These are phyloP conservation scores for Folsomia manolachei DNA, from an alignment of 2,888 invertebrate genomes.

Conservation along the genomic window DNA sequence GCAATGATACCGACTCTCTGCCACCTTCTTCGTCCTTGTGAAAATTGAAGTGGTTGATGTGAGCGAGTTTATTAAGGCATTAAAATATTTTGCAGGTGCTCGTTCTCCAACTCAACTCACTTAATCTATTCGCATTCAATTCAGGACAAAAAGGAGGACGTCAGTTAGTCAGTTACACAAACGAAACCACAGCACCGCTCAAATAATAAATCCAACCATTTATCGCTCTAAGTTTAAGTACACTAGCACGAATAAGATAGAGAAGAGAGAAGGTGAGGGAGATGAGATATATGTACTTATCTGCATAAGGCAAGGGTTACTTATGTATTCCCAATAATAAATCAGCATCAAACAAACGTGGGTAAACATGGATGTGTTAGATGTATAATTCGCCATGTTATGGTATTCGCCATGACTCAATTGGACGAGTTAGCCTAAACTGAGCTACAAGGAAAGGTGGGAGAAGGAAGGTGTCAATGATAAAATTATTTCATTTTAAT, in stretches of 20 bases:
- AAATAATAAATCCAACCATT: background rate
- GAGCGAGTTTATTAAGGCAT: background rate
- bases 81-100: constrained; percentile 7
- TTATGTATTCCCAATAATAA: background rate
- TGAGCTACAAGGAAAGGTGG: no score
- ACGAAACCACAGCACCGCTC: background rate
- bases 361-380: no score
- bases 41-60: background rate
- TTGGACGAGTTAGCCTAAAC: no score
- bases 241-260: constrained; percentile 6
- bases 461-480: background rate
- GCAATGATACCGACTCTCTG: no score
- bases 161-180: background rate
- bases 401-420: background rate
- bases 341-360: background rate
- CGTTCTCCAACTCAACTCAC: background rate
- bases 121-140: constrained; percentile 6
- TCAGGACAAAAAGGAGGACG: background rate
- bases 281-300: background rate
- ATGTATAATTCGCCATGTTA: no score
- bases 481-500: background rate
- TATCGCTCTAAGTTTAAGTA: constrained; percentile 7
- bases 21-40: no score
- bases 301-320: background rate
- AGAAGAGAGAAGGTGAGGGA: background rate